Evolutionary conservation across 2,797 vertebrate species (phyloP).

Genomic region (Acipenser ruthenus): DNA sequence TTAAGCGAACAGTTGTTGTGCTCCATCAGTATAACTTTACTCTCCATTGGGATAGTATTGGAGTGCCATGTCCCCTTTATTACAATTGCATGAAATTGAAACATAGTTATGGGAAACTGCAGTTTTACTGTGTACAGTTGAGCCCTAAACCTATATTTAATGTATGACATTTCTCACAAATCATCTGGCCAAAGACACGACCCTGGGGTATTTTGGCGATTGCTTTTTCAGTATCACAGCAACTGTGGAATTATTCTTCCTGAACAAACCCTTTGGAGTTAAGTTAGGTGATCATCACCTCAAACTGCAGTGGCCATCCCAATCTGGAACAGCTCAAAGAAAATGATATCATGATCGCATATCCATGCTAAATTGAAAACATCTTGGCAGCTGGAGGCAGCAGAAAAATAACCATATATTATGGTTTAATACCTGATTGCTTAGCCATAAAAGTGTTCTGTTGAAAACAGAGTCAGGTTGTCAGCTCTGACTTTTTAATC

Average conservation of each 20-base stretch:
- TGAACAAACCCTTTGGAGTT: constrained; percentile 61
- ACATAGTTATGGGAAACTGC: constrained; percentile 55
- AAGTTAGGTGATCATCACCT: constrained; percentile 60
- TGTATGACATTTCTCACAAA: constrained; percentile 83
- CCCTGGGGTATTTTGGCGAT: constrained; percentile 76
- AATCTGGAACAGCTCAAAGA: constrained; percentile 51
- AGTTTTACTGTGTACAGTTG: constrained; percentile 72
- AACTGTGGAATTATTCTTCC: constrained; percentile 77
- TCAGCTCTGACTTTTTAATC: not conserved
- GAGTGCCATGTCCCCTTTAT: constrained; percentile 50
- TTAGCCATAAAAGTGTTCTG: constrained; percentile 63
- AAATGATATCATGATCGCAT: constrained; percentile 73
- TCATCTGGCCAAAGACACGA: constrained; percentile 75
- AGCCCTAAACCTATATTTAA: constrained; percentile 82
- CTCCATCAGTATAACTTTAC: constrained; percentile 30
- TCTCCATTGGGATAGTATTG: constrained; percentile 45
- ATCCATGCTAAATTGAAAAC: constrained; percentile 76
- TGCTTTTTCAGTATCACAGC: constrained; percentile 81
- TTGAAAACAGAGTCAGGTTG: not conserved
- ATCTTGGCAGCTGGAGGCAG: constrained; percentile 72
- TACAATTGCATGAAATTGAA: constrained; percentile 62
- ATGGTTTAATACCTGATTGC: constrained; percentile 65
- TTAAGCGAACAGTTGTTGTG: too few relatives aligned
- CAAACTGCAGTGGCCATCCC: constrained; percentile 58
- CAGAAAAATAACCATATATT: constrained; percentile 71